These are phyloP conservation scores for Acholoe squamosa DNA, from an alignment of 2,888 invertebrate genomes.

Conservation along the genomic window DNA sequence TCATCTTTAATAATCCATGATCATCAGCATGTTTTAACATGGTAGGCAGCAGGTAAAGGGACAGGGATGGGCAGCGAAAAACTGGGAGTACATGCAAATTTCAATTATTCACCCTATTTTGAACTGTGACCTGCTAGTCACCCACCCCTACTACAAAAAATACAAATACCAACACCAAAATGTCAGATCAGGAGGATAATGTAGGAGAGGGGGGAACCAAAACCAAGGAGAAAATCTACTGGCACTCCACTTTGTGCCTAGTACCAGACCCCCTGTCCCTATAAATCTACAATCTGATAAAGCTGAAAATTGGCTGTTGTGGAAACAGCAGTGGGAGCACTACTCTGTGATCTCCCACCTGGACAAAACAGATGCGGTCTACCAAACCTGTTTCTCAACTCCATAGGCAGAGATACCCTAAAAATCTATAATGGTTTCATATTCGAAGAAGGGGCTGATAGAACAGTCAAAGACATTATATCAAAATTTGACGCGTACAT, in stretches of 20 bases:
- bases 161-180: background rate
- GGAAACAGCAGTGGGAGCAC: background rate
- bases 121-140: too few relatives aligned
- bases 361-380: background rate
- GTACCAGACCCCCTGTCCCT: background rate
- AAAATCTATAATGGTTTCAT: background rate
- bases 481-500: background rate
- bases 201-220: background rate
- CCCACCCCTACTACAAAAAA: background rate
- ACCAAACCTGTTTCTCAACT: background rate
- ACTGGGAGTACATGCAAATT: too few relatives aligned
- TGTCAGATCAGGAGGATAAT: too few relatives aligned
- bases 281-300: background rate
- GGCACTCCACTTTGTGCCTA: background rate
- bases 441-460: too few relatives aligned
- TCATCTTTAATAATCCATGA: too few relatives aligned
- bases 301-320: background rate
- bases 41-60: too few relatives aligned
- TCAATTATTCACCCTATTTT: too few relatives aligned
- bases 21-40: too few relatives aligned
- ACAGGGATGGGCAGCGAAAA: too few relatives aligned
- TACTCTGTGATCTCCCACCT: background rate
- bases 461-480: too few relatives aligned
- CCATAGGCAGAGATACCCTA: background rate
- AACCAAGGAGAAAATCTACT: background rate